Conservation (phyloP, 2,113 vertebrate genomes). For the Oryzias woworae region DNA sequence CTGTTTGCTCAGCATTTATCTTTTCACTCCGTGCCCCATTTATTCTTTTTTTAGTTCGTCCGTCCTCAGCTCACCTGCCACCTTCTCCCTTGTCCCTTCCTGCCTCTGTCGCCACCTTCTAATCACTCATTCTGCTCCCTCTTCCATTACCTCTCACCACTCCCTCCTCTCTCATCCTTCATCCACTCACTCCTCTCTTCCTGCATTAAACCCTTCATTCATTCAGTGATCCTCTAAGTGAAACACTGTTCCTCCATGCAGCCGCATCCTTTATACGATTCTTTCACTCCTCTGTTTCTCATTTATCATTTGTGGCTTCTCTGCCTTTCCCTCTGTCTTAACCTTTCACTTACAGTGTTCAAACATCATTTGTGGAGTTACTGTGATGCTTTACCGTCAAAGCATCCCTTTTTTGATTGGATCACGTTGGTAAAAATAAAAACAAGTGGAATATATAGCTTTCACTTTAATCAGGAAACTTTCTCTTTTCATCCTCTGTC, state of each 20-base stretch:
- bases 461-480: no score
- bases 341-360: slow-evolving; percentile 9
- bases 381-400: not conserved
- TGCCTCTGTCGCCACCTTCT: slow-evolving; percentile 49
- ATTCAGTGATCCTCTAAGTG: slow-evolving; percentile 31
- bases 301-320: slow-evolving; percentile 37
- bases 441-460: no score
- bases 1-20: slow-evolving; percentile 30
- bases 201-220: slow-evolving; percentile 23
- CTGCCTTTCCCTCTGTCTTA: slow-evolving; percentile 16
- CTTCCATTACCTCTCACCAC: slow-evolving; percentile 44
- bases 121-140: slow-evolving; percentile 56
- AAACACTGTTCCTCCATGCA: slow-evolving; percentile 39
- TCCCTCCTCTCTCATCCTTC: slow-evolving; percentile 45
- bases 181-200: slow-evolving; percentile 5
- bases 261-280: slow-evolving; percentile 16
- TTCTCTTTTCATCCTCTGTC: no score
- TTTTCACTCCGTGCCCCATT: slow-evolving; percentile 25
- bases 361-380: not conserved
- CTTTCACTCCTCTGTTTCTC: slow-evolving; percentile 13
- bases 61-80: slow-evolving; percentile 23
- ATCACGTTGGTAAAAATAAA: no score
- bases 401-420: not conserved
- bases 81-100: slow-evolving; percentile 24
- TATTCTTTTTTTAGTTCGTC: slow-evolving; percentile 27